Evolutionary conservation across 1,140 invertebrate species (phyloP), one percentile per base, ranked within the genome.

Genomic region (Gonioctena quinquepunctata): DNA sequence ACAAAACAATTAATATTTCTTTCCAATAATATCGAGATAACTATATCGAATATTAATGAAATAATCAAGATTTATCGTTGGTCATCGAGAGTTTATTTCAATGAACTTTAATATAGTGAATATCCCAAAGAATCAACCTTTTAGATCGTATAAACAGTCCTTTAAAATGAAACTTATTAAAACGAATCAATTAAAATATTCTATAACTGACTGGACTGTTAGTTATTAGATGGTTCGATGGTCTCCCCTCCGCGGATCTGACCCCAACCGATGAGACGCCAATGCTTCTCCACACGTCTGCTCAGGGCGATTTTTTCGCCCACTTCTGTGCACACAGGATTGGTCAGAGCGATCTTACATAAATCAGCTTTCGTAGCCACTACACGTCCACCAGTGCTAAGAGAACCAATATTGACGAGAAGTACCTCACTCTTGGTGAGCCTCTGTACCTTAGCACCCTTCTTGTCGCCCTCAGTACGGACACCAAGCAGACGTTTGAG

Each of bases 231-330:
- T 6, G 94, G 93, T 83, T 94, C 90, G 76, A 97, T 95, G 52
- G 95, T 96, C 77, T 92, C 91, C 66, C 96, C 96, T 79, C 94
- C 92, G 80, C 94, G 90, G 84, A 98, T 98, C 82, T 97, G 94
- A 70, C 96, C 96, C 96, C 96, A 99, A 74, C 96, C 96, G 83
- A 99, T 98, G 75, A 99, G 89, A 84, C 98, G 92, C 98, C 98
- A 99, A 89, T 99, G 97, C 83, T 99, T 99, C 76, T 99, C 98
- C 49, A 99, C 96, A 85, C 97, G 90, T 81, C 98, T 89, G 83
- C 96, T 98, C 2, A 99, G 88, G 7, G 98, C 98, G 79, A 99
- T 99, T 83, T 99, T 99, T 83, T 99, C 98, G 65, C 95, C 96
- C 70, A 98, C 91, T 86, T 99, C 98, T 23, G 98, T 99, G 82